Evolutionary conservation across 2,888 invertebrate species (phyloP).

Genomic region (Ormia ochracea): DNA sequence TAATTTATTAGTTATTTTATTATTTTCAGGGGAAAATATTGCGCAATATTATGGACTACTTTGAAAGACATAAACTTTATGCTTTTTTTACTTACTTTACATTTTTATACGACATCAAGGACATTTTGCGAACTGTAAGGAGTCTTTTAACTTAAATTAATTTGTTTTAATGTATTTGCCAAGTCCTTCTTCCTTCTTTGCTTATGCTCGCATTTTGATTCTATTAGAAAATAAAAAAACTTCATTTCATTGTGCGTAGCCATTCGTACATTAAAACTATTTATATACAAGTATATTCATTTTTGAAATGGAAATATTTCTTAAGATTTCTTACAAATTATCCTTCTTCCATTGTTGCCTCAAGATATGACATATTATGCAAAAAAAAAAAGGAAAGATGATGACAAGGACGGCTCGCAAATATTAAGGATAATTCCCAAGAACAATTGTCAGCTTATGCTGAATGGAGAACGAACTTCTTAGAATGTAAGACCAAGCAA

Average conservation of each 20-base stretch:
- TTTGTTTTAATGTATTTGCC: too few relatives aligned
- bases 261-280: slow-evolving; percentile 14
- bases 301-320: slow-evolving; percentile 13
- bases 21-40: too few relatives aligned
- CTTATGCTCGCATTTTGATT: slow-evolving; percentile 5
- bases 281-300: slow-evolving; percentile 15
- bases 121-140: too few relatives aligned
- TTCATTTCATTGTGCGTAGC: slow-evolving; percentile 4
- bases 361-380: slow-evolving; percentile 32
- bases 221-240: background rate
- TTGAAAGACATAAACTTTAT: too few relatives aligned
- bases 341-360: slow-evolving; percentile 12
- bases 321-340: background rate
- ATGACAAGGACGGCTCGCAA: slow-evolving; percentile 5
- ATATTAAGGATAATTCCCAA: background rate
- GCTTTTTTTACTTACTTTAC: too few relatives aligned
- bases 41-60: too few relatives aligned
- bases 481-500: background rate
- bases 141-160: too few relatives aligned
- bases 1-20: too few relatives aligned
- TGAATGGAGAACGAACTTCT: background rate
- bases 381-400: background rate
- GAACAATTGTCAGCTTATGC: background rate
- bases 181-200: background rate
- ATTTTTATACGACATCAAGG: too few relatives aligned